Percentiles rank a stretch among this genome's conserved stretches.
Evolutionary conservation across 2,113 vertebrate genomes (phyloP).

Genomic region (Psophia crepitans): DNA sequence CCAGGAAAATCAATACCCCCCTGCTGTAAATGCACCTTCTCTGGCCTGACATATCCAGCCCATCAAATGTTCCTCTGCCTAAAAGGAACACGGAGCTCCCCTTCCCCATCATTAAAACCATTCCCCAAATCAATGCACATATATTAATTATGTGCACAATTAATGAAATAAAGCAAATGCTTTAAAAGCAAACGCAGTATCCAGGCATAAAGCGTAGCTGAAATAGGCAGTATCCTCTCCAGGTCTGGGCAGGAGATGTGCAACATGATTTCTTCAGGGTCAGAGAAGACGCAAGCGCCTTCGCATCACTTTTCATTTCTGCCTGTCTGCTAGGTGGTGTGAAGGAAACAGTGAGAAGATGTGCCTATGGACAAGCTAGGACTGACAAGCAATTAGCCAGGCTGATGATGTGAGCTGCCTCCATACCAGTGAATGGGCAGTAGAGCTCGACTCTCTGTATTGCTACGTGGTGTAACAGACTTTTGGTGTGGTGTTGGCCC

Average conservation of each 20-base stretch:
- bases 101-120: neutral
- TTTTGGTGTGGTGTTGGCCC: neutral
- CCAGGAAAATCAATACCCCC: neutral
- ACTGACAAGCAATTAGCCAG: neutral
- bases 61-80: neutral
- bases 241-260: neutral
- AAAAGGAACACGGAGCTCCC: neutral
- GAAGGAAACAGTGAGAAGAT: neutral
- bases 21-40: neutral
- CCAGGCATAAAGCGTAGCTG: neutral
- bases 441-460: neutral
- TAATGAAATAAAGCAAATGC: neutral
- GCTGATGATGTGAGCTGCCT: neutral
- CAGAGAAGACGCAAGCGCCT: neutral
- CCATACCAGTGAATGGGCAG: fast-evolving
- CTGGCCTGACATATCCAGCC: neutral
- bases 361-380: neutral
- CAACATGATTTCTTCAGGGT: neutral
- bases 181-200: neutral
- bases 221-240: neutral
- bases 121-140: neutral
- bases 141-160: neutral
- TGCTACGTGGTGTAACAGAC: neutral
- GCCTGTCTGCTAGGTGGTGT: neutral
- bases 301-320: neutral